Base-by-base conservation (phyloP, 2,888 invertebrate genomes). In the Xanthia icteritia region DNA sequence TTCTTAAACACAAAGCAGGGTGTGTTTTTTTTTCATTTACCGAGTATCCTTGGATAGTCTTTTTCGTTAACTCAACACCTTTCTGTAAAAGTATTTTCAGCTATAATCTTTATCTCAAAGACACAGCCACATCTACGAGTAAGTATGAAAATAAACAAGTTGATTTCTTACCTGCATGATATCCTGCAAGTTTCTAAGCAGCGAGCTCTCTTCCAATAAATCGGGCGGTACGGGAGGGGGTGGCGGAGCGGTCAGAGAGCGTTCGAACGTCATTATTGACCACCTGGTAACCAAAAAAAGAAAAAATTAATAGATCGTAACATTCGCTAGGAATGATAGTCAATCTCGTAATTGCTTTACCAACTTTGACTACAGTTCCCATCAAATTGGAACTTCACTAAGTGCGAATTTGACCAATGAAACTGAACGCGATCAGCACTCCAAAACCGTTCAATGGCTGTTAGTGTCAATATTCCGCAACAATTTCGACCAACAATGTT, bases 201-300 rank as follows among this genome's bases (percentile, higher is more conserved):
- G 97, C 13, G 98, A 97, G 87, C 97, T 97, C 92, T 97, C 96
- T 4, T 94, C 97, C 39, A 94, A 74, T 78, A 94, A 81, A 86
- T 96, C 97, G 23, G 95, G 96, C 77, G 94, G 97, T 87, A 92
- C 97, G 11, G 97, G 97, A 89, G 97, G 97, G 2, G 97, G 97
- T 31, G 97, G 97, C 1, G 97, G 97, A 0, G 97, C 97, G 13
- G 97, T 96, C 89, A 98, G 95, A 0, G 98, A 97, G 76, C 98
- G 97, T 93, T 98, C 98, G 92, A 99, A 99, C 13, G 99, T 98
- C 98, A 99, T 98, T 88, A 99, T 98, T 91, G 99, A 99, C 99
- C 99, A 99, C 88, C 98, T 98, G 93, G n/a, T 56, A 1, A 61
- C 0, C 13, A 64, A 8, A 51, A 17, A 31, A 27, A 45, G 0